Evolutionary conservation across 2,888 invertebrate genomes (phyloP).

Genomic region (Ormyrus labotus): DNA sequence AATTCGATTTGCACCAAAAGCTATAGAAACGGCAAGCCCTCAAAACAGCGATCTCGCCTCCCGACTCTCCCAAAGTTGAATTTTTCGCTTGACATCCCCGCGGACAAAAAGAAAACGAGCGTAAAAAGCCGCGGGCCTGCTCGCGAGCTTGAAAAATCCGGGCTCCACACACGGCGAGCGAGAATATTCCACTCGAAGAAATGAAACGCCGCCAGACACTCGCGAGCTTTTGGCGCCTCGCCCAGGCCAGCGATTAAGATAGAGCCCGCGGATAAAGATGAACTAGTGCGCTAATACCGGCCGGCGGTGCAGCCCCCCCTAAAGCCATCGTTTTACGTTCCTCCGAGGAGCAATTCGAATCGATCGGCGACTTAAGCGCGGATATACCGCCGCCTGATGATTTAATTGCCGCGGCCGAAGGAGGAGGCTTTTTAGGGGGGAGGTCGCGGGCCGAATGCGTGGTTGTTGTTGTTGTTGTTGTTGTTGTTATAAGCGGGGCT

Average conservation of each 20-base stretch:
- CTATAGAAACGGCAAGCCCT: no score
- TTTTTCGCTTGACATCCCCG: no score
- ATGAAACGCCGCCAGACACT: neutral
- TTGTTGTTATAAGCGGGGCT: neutral
- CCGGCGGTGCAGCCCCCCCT: neutral
- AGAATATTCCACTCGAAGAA: no score
- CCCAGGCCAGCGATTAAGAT: slow-evolving; percentile 43
- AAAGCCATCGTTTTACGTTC: neutral
- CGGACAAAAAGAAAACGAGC: no score
- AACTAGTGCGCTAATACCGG: slow-evolving; percentile 46
- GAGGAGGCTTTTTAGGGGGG: neutral
- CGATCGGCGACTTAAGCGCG: slow-evolving; percentile 18
- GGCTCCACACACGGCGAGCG: no score
- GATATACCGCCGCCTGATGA: slow-evolving; percentile 18
- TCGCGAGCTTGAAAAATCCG: no score
- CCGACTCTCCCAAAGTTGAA: no score
- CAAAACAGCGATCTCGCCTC: no score
- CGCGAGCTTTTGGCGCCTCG: slow-evolving; percentile 35
- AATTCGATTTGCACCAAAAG: no score
- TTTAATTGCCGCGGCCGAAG: slow-evolving; percentile 30
- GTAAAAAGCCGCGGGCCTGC: no score
- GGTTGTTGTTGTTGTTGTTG: neutral
- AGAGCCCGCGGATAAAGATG: slow-evolving; percentile 51
- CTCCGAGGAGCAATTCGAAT: slow-evolving; percentile 36
- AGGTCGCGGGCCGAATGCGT: neutral